Evolutionary conservation across 92 coral and sea anemone genomes (phyloP).

Genomic region (Porites evermanni): DNA sequence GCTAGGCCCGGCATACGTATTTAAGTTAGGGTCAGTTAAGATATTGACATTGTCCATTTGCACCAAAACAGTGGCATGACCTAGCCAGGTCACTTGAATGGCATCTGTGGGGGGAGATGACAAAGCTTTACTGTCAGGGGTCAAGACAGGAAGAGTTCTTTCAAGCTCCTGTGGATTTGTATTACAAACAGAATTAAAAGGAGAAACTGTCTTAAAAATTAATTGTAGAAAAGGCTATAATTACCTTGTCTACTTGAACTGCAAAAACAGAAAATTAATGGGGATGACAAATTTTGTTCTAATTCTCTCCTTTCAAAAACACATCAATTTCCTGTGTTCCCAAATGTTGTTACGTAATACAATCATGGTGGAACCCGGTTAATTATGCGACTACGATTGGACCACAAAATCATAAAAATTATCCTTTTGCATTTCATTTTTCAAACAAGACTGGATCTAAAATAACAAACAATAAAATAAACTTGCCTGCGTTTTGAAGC

Average conservation of each 20-base stretch:
- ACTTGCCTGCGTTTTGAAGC: conserved; percentile 63
- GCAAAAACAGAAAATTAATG: background rate
- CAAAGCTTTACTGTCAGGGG: conserved; percentile 60
- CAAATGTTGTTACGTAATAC: too few species aligned
- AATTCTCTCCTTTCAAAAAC: too few species aligned
- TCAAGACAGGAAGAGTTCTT: conserved; percentile 79
- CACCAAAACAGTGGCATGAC: conserved; percentile 90
- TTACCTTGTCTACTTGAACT: background rate
- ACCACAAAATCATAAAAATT: too few species aligned
- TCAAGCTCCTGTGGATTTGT: conserved; percentile 68
- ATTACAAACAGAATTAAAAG: background rate
- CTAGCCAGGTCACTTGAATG: conserved; percentile 94
- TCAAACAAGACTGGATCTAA: background rate
- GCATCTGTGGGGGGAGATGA: conserved; percentile 73
- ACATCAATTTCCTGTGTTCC: too few species aligned
- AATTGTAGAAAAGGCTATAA: background rate
- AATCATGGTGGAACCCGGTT: too few species aligned
- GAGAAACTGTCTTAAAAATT: background rate
- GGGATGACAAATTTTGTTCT: too few species aligned
- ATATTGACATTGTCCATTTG: conserved; percentile 89
- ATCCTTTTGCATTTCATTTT: background rate
- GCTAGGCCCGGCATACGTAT: conserved; percentile 71
- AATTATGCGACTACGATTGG: too few species aligned
- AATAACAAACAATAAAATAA: background rate
- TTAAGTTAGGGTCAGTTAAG: conserved; percentile 87